Evolutionary conservation across 1,140 invertebrate species (phyloP).

Genomic region (Cotesia glomerata): DNA sequence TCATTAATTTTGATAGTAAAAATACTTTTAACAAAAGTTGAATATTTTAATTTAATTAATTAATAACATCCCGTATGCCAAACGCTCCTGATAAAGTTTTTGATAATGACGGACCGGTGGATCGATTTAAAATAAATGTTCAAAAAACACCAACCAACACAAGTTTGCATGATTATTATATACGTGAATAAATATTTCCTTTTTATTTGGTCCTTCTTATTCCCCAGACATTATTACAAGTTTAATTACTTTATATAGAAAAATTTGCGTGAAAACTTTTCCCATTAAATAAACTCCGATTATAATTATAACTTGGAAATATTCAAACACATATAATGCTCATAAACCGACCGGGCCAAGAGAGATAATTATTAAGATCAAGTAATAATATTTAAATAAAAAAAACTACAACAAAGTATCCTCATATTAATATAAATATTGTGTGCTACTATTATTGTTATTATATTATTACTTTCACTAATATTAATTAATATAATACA

Average conservation of each 20-base stretch:
- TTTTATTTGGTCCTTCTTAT: background rate
- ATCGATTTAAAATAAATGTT: conserved; percentile 28
- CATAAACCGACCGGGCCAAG: conserved; percentile 26
- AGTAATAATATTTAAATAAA: conserved; percentile 10
- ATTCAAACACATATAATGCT: background rate
- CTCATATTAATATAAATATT: background rate
- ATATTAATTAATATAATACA: background rate
- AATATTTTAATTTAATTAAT: background rate
- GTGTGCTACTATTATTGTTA: background rate
- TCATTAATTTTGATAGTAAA: background rate
- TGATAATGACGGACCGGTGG: conserved; percentile 36
- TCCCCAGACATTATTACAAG: conserved; percentile 20
- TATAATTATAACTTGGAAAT: background rate
- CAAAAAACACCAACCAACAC: conserved; percentile 16
- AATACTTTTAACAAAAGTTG: background rate
- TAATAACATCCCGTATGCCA: too few relatives aligned
- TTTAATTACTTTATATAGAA: background rate
- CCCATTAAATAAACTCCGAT: too few relatives aligned
- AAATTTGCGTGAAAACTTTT: background rate
- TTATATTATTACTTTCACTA: background rate
- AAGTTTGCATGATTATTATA: conserved; percentile 27
- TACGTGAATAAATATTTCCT: background rate
- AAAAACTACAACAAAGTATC: background rate
- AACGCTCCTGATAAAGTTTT: conserved; percentile 27
- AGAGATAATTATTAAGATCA: conserved; percentile 23